Evolutionary conservation across 2,888 invertebrate species (phyloP).

Genomic region (Ormyrus rosae): DNA sequence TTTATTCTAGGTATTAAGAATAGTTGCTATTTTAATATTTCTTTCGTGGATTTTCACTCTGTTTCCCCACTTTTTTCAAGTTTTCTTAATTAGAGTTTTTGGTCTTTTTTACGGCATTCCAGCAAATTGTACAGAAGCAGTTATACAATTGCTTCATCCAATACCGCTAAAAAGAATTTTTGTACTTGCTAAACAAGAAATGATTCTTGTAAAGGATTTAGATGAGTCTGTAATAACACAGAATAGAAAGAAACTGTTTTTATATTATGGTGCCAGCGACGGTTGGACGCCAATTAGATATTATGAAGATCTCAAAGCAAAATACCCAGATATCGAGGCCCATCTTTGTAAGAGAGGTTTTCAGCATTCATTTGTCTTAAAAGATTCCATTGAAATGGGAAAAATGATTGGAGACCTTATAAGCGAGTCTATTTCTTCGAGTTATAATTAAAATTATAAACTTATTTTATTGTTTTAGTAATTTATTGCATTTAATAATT

Average conservation of each 20-base stretch:
- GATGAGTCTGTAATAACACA: constrained; percentile 80
- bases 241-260: constrained; percentile 81
- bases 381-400: constrained; percentile 79
- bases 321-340: constrained; percentile 80
- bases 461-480: not conserved
- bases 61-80: constrained; percentile 78
- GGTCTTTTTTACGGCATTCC: constrained; percentile 78
- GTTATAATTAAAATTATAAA: constrained; percentile 2
- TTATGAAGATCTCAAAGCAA: constrained; percentile 81
- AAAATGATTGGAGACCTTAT: constrained; percentile 68
- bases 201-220: constrained; percentile 83
- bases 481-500: constrained; percentile 24
- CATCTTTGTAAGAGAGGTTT: constrained; percentile 80
- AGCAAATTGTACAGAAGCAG: constrained; percentile 75
- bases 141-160: constrained; percentile 80
- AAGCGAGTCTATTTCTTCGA: constrained; percentile 61
- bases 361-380: constrained; percentile 89
- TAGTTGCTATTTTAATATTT: constrained; percentile 76
- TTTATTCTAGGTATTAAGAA: constrained; percentile 73
- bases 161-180: constrained; percentile 81
- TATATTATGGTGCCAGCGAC: constrained; percentile 89
- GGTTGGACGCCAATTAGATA: constrained; percentile 89
- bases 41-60: constrained; percentile 77
- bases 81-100: constrained; percentile 78
- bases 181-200: constrained; percentile 87